Percentiles rank a stretch among this genome's conserved stretches.
Evolutionary conservation across 2,113 vertebrate genomes (phyloP).

Genomic region (Casuarius casuarius): DNA sequence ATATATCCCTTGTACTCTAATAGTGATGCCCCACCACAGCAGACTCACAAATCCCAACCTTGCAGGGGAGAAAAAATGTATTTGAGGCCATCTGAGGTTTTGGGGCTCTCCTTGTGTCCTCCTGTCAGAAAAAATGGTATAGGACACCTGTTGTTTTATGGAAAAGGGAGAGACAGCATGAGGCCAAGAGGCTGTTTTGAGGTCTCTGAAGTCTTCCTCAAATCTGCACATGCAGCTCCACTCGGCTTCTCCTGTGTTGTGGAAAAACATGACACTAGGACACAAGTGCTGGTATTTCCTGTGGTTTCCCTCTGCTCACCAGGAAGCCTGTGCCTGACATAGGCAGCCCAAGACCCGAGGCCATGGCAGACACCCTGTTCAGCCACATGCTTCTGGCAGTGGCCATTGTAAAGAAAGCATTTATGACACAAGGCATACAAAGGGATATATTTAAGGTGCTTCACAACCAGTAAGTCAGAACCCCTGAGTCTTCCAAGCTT

Average conservation of each 20-base stretch:
- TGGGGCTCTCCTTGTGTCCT: background rate
- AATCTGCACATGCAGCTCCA: background rate
- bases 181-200: background rate
- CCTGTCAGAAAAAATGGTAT: background rate
- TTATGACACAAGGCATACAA: background rate
- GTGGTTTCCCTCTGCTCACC: too few species aligned
- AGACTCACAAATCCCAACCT: background rate
- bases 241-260: background rate
- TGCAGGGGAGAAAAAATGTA: background rate
- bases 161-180: background rate
- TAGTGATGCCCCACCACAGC: background rate
- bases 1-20: background rate
- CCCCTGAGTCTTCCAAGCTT: background rate
- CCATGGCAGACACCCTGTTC: background rate
- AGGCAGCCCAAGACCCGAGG: too few species aligned
- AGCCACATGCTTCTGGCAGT: background rate
- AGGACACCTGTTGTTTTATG: background rate
- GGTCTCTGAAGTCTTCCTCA: background rate
- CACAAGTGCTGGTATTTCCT: too few species aligned
- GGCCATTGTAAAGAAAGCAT: background rate
- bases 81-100: background rate
- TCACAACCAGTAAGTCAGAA: fast-evolving
- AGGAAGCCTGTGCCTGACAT: background rate
- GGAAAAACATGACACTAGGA: background rate
- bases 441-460: background rate